Conservation (phyloP, 2,888 invertebrate genomes). For the Blera fallax region DNA sequence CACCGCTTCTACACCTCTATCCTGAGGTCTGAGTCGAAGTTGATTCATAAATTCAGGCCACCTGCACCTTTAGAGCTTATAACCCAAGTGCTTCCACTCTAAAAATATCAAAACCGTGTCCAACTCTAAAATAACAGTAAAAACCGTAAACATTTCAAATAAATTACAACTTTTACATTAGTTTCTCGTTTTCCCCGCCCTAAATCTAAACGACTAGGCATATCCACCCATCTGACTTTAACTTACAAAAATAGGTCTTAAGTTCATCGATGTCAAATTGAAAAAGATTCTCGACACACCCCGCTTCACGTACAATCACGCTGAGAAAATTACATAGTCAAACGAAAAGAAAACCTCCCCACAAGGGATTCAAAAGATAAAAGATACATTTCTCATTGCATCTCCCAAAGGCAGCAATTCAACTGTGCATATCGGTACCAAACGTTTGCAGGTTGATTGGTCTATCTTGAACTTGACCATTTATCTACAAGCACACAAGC, state of each 20-base stretch:
- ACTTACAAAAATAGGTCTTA: slow-evolving; percentile 56
- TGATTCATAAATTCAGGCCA: too few species aligned
- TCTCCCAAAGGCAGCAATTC: slow-evolving; percentile 23
- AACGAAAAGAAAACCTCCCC: slow-evolving; percentile 39
- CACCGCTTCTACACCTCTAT: too few species aligned
- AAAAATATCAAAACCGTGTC: too few species aligned
- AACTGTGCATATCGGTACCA: background rate
- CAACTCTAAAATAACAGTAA: too few species aligned
- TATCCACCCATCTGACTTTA: background rate
- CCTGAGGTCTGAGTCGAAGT: too few species aligned
- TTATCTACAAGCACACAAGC: slow-evolving; percentile 28
- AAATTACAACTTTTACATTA: background rate
- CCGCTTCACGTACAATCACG: slow-evolving; percentile 7
- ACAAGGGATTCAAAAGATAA: slow-evolving; percentile 33
- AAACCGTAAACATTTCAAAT: too few species aligned
- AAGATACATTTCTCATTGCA: slow-evolving; percentile 3
- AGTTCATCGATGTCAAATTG: slow-evolving; percentile 66
- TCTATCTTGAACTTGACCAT: slow-evolving; percentile 70
- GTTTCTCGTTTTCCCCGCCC: background rate
- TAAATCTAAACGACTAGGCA: background rate
- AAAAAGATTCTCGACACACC: slow-evolving; percentile 39
- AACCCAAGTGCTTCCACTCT: too few species aligned
- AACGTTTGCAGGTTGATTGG: slow-evolving; percentile 60
- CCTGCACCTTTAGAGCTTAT: too few species aligned
- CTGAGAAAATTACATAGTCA: slow-evolving; percentile 54